Evolutionary conservation across 2,888 invertebrate genomes (phyloP), one percentile per base, ranked within the genome.

Genomic region (Phalera bucephala): DNA sequence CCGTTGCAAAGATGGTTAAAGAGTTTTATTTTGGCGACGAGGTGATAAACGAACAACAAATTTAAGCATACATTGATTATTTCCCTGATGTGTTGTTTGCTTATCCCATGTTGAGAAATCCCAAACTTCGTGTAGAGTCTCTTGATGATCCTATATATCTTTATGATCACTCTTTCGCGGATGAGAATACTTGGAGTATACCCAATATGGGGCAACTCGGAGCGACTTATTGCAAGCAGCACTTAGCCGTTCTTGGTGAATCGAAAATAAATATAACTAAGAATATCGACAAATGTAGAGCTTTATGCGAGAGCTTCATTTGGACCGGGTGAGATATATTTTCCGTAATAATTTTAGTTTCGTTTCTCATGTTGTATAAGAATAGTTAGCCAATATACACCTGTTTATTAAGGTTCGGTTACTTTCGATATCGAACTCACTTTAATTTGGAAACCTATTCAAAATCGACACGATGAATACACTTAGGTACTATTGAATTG

Each of bases 31-130:
- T 79, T 45, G 74, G 71, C 5, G 40, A 64, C n/a, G 27, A 59
- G 6, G 23, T 44, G 1, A 45, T 76, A 4, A 40, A 39, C 1
- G 45, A 51, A 25, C 40, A 40, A 0, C 61, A 41, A 2, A 23
- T 64, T 23, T 25, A 60, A 10, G 5, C 33, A 7, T 72, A 46
- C 21, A 35, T 65, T 9, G 46, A 67, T 27, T 78, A 58, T 22
- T 60, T 64, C 30, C 41, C 72, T 3, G 87, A 93, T 88, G 17
- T 59, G 3, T 0, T 64, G 0, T 69, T 77, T 40, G 49, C 40
- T 1, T 71, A 64, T 43, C 51, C 71, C 2, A 65, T 60, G 28
- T 35, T 69, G 2, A 63, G 64, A 38, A 52, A 66, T 2, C 41
- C 64, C 1, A 66, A 57, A 23, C 14, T 71, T 11, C 64, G 64